A percentile compares a stretch with the other conserved stretches of the same genome.
phyloP scores from a whole-genome alignment of 2,113 vertebrate species.

The Psilopsiagon aymara region DNA sequence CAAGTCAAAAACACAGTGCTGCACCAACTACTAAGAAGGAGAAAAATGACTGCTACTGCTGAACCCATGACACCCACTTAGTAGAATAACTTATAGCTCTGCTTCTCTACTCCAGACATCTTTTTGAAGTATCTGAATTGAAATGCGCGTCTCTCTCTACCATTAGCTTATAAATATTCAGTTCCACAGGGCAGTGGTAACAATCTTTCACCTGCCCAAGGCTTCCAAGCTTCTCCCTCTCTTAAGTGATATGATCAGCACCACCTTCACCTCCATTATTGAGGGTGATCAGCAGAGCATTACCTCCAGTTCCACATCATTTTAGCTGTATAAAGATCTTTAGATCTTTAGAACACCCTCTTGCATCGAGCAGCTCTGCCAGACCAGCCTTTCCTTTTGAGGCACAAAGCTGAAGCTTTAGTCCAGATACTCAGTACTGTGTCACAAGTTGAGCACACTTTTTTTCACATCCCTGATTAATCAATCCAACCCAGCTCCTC shows the following conservation, averaged over 20 bases:
- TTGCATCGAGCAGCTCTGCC: neutral
- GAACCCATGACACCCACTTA: too few relatives aligned
- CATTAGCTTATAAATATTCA: neutral
- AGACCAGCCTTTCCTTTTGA: neutral
- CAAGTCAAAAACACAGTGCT: too few relatives aligned
- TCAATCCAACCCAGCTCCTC: neutral
- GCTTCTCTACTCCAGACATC: neutral
- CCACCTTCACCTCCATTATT: neutral
- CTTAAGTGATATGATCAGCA: neutral
- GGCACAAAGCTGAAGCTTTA: neutral
- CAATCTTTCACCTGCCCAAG: neutral
- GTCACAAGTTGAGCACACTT: neutral
- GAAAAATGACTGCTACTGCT: too few relatives aligned
- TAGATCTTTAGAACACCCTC: neutral
- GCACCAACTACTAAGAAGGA: too few relatives aligned
- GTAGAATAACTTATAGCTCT: neutral
- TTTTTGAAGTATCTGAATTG: neutral
- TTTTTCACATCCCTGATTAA: neutral
- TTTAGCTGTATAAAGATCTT: neutral
- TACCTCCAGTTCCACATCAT: neutral
- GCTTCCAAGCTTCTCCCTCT: neutral
- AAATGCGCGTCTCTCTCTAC: neutral
- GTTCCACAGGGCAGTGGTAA: neutral
- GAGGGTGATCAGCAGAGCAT: neutral
- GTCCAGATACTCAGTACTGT: neutral